phyloP scores from a whole-genome alignment of 2,113 vertebrate species.

The Ivindomyrus marchei region DNA sequence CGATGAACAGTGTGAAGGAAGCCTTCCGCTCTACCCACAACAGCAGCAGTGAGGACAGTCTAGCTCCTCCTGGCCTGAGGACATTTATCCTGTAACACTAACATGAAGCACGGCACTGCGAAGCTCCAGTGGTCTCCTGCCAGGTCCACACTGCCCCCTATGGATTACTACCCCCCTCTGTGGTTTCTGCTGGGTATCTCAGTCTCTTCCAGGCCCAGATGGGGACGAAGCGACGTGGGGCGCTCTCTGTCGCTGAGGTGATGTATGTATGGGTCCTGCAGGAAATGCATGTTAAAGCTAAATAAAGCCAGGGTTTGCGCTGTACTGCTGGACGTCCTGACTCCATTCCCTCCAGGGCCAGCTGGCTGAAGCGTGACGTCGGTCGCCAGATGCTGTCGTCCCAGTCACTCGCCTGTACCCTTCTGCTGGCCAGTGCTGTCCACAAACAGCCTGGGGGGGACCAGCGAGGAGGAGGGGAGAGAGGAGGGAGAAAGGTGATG shows the following conservation, averaged over 20 bases:
- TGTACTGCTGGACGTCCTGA: neutral
- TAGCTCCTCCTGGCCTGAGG: neutral
- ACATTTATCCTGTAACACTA: neutral
- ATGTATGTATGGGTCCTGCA: neutral
- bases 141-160: neutral
- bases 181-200: neutral
- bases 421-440: slow-evolving; percentile 33
- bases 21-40: neutral
- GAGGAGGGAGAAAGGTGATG: neutral
- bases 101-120: neutral
- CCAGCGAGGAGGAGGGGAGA: neutral
- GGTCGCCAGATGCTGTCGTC: neutral
- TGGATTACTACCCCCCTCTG: neutral
- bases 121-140: neutral
- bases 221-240: neutral
- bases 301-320: neutral
- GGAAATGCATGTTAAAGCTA: neutral
- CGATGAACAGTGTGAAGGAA: neutral
- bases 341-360: neutral
- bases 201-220: neutral
- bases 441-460: slow-evolving; percentile 29
- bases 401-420: slow-evolving; percentile 30
- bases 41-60: neutral
- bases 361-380: neutral
- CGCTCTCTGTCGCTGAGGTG: neutral